phyloP scores from a whole-genome alignment of 2,888 invertebrate species.

The Piscicola geometra region DNA sequence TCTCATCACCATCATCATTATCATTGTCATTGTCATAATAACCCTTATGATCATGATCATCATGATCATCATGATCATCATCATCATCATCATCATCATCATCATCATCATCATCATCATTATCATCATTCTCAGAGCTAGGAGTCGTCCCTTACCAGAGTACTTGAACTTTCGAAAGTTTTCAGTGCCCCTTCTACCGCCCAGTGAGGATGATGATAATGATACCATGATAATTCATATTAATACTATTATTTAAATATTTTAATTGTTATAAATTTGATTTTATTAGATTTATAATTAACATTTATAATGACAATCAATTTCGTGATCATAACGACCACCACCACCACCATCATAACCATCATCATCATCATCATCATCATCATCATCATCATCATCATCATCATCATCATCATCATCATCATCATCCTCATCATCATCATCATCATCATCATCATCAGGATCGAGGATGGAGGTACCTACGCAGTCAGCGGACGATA shows the following conservation, averaged over 20 bases:
- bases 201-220: too few species aligned
- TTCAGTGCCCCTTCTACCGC: constrained; percentile 23
- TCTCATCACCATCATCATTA: constrained; percentile 15
- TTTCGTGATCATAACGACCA: too few species aligned
- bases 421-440: background rate
- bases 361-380: too few species aligned
- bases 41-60: constrained; percentile 31
- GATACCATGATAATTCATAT: too few species aligned
- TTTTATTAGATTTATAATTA: too few species aligned
- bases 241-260: too few species aligned
- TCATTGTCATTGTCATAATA: constrained; percentile 22
- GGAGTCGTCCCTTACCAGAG: constrained; percentile 28
- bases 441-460: constrained; percentile 18
- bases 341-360: too few species aligned
- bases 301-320: too few species aligned
- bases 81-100: constrained; percentile 30
- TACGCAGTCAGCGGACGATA: constrained; percentile 9
- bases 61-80: constrained; percentile 31
- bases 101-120: background rate
- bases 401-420: constrained; percentile 20
- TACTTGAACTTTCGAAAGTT: constrained; percentile 32
- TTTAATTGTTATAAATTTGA: too few species aligned
- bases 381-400: too few species aligned
- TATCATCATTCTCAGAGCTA: constrained; percentile 8
- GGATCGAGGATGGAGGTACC: constrained; percentile 23